Percentiles rank a stretch among this genome's conserved stretches.
Conservation (phyloP, 2,888 invertebrate species). For the Napeogenes sylphis region DNA sequence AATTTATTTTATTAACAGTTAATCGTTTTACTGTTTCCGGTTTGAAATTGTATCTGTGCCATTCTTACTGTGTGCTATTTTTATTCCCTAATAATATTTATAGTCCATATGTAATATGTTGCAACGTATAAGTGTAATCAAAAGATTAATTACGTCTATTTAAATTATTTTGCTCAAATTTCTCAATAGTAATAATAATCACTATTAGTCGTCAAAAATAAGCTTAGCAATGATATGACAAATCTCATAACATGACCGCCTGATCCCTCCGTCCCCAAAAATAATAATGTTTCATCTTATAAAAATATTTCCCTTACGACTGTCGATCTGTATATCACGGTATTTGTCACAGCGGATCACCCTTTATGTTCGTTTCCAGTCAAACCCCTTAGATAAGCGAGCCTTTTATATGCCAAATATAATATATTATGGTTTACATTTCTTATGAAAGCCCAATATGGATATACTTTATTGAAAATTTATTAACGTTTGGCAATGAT, state of each 20-base stretch:
- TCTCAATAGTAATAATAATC: background rate
- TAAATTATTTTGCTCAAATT: too few relatives aligned
- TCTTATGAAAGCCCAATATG: constrained; percentile 52
- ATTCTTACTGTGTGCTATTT: constrained; percentile 53
- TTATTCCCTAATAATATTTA: constrained; percentile 17
- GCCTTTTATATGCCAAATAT: constrained; percentile 79
- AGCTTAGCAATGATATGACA: constrained; percentile 49
- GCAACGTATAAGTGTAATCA: too few relatives aligned
- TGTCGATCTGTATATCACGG: constrained; percentile 76
- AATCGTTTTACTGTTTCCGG: constrained; percentile 73
- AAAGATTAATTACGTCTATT: too few relatives aligned
- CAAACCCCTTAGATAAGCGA: constrained; percentile 79
- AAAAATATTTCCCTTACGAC: constrained; percentile 77
- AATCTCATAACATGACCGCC: constrained; percentile 68
- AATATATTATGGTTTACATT: constrained; percentile 78
- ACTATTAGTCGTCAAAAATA: constrained; percentile 19
- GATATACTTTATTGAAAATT: constrained; percentile 39
- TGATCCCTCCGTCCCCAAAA: constrained; percentile 74
- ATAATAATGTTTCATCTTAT: constrained; percentile 79
- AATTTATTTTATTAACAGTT: constrained; percentile 75
- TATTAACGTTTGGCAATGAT: too few relatives aligned
- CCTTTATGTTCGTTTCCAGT: constrained; percentile 78
- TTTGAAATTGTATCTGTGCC: constrained; percentile 49
- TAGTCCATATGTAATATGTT: background rate
- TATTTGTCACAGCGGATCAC: constrained; percentile 79